Evolutionary conservation across 2,113 vertebrate species (phyloP), one percentile per base, ranked within the genome.

Genomic region (Protomyctophum bolini): DNA sequence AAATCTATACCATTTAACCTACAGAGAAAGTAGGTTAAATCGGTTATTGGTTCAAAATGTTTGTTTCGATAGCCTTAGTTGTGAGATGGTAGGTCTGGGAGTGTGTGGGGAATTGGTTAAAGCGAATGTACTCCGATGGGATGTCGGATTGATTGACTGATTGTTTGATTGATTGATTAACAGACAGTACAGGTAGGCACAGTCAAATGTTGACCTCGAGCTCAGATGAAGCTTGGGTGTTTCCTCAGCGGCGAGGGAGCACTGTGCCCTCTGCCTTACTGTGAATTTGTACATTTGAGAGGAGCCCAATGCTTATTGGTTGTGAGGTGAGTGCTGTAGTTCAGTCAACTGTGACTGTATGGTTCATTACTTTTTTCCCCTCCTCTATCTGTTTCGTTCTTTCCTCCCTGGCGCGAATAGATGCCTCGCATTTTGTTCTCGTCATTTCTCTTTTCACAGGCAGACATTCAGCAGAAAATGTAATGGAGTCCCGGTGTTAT

Each of bases 371-470:
- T 10, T 29, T 1, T 11, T 52, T 41, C 33, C 2, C 33, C 3
- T 6, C 5, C 33, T 41, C 33, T 41, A 1, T 41, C 6, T 59
- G 45, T 48, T 3, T 47, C 50, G 33, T 41, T 54, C n/a, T 33
- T 65, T 58, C 50, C 51, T 8, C 15, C 56, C 55, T 56, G 6
- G 58, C 68, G 45, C 75, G 81, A 85, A 86, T 61, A 68, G 77
- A 83, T 15, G 52, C 63, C 72, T 68, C 76, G 60, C 77, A 86
- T 89, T 85, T 88, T 76, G 84, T 76, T 79, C 83, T 66, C 80
- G 79, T 84, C 86, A 85, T 89, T 84, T 81, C 68, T 71, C 72
- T 58, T 82, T 83, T 88, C 86, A 73, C 49, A 54, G 48, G 49
- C 33, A 84, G 83, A 86, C 57, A 50, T 66, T 78, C 77, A 68